phyloP scores from a whole-genome alignment of 2,797 vertebrate species.

The Pangasius mekongensis region DNA sequence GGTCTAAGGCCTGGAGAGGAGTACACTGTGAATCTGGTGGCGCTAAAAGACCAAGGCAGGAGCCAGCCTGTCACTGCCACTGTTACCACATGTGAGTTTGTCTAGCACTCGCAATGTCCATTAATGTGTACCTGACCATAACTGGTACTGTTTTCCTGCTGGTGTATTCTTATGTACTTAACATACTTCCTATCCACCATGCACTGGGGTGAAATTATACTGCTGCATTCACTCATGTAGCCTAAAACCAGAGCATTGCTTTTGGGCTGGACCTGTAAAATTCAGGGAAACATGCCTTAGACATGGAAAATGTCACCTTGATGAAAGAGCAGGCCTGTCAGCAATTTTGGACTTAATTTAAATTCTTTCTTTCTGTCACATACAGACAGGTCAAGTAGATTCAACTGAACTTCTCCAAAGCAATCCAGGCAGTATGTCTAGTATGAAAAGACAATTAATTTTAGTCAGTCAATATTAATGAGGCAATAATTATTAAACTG shows the following conservation, averaged over 20 bases:
- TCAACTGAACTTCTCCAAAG: conserved; percentile 71
- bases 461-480: conserved; percentile 73
- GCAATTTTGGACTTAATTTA: conserved; percentile 66
- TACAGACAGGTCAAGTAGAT: conserved; percentile 69
- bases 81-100: conserved; percentile 85
- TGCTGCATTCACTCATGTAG: background rate
- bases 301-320: conserved; percentile 64
- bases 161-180: background rate
- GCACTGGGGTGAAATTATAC: background rate
- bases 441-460: background rate
- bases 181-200: background rate
- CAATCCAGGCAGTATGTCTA: conserved; percentile 66
- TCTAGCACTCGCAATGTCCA: background rate
- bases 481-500: conserved; percentile 75
- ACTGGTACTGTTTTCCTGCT: background rate
- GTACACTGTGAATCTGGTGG: conserved; percentile 91
- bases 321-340: conserved; percentile 64
- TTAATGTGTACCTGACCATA: background rate
- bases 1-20: conserved; percentile 93
- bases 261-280: conserved; percentile 12
- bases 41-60: conserved; percentile 89
- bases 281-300: conserved; percentile 33
- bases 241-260: background rate
- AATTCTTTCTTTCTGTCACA: conserved; percentile 62
- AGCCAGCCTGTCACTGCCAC: conserved; percentile 87